Conservation (phyloP, 2,888 invertebrate species). For the Chorisops tibialis region DNA sequence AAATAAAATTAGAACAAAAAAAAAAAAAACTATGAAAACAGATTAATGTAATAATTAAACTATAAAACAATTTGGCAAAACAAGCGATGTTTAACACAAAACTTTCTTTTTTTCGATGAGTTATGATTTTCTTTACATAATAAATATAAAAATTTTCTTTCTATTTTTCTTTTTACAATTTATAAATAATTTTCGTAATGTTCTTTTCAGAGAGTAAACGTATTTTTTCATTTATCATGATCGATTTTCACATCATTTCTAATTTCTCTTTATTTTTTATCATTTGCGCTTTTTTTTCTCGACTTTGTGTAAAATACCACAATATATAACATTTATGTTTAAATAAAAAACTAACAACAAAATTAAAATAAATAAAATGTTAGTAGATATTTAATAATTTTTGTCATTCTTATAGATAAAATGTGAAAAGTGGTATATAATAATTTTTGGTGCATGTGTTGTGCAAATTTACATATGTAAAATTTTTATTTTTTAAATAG, state of each 20-base stretch:
- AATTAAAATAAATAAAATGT: conserved; percentile 12
- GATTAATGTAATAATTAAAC: background rate
- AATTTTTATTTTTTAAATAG: background rate
- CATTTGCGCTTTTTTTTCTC: conserved; percentile 19
- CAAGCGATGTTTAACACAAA: conserved; percentile 34
- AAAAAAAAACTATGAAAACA: background rate
- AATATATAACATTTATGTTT: background rate
- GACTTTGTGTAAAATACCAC: too few relatives aligned
- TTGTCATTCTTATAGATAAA: conserved; percentile 13
- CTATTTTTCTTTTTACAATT: too few relatives aligned
- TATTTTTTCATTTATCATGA: background rate
- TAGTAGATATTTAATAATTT: conserved; percentile 7
- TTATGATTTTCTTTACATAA: background rate
- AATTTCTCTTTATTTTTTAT: conserved; percentile 9
- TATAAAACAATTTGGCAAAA: conserved; percentile 31
- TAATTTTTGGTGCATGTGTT: conserved; percentile 7
- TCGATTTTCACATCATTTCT: background rate
- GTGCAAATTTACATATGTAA: background rate
- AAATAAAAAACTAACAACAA: conserved; percentile 1
- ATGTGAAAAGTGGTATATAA: conserved; percentile 4
- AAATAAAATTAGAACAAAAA: background rate
- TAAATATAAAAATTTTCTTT: background rate
- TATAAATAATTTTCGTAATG: background rate
- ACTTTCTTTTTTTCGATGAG: background rate
- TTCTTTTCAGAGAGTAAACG: conserved; percentile 20